A percentile compares a stretch with the other conserved stretches of the same genome.
These are phyloP conservation scores for Ginglymostoma cirratum DNA, from an alignment of 2,113 vertebrate genomes.

Conservation along the genomic window DNA sequence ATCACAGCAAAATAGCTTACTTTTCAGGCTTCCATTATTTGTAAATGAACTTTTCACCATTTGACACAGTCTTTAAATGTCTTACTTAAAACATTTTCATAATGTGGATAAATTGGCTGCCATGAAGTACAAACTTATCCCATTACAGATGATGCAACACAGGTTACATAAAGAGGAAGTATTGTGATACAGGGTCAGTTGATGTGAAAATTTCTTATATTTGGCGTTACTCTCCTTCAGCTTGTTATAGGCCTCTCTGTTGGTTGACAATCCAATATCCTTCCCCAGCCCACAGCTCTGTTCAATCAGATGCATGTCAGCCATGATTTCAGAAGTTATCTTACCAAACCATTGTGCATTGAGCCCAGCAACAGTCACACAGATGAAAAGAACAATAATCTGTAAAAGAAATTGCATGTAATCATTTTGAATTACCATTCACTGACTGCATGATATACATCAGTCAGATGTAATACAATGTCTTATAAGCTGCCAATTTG, in stretches of 20 bases:
- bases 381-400: conserved; percentile 67
- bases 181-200: conserved; percentile 56
- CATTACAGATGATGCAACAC: conserved; percentile 66
- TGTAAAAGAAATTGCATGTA: conserved; percentile 40
- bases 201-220: conserved; percentile 53
- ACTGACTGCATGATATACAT: background rate
- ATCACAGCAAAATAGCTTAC: background rate
- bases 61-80: background rate
- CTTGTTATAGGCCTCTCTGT: conserved; percentile 57
- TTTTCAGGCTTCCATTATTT: background rate
- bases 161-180: conserved; percentile 70
- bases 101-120: conserved; percentile 59
- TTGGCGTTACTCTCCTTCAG: conserved; percentile 51
- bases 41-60: background rate
- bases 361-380: conserved; percentile 59
- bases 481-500: background rate
- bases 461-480: background rate
- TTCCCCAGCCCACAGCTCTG: conserved; percentile 60
- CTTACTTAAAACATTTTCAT: conserved; percentile 40
- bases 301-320: conserved; percentile 65
- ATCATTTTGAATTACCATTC: background rate
- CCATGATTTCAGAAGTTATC: conserved; percentile 59
- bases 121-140: conserved; percentile 61
- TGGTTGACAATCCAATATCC: conserved; percentile 56
- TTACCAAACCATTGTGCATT: conserved; percentile 71